Evolutionary conservation across 2,888 invertebrate genomes (phyloP).

Genomic region (Drosophila ezoana): DNA sequence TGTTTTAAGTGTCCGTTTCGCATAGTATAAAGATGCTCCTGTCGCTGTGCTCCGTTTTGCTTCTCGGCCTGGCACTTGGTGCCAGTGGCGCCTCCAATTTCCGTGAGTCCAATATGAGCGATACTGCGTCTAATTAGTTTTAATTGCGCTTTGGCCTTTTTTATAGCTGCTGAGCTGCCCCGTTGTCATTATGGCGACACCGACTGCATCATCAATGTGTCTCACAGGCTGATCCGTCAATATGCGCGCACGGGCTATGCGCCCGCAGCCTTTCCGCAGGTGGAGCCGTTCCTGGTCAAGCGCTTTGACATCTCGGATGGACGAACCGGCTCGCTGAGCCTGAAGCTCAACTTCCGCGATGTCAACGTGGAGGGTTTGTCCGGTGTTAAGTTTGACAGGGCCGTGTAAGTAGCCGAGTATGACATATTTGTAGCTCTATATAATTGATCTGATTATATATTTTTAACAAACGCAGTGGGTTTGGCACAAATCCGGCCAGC

Average conservation of each 20-base stretch:
- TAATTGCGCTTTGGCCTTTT: constrained; percentile 7
- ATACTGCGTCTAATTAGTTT: not conserved
- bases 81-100: constrained; percentile 60
- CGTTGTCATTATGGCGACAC: constrained; percentile 81
- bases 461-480: constrained; percentile 69
- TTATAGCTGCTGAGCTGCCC: constrained; percentile 79
- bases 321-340: constrained; percentile 77
- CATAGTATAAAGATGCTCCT: constrained; percentile 40
- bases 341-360: constrained; percentile 82
- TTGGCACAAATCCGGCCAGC: constrained; percentile 77
- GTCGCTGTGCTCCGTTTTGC: constrained; percentile 40
- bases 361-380: constrained; percentile 83
- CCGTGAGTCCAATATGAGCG: constrained; percentile 55
- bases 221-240: constrained; percentile 72
- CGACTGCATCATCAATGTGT: constrained; percentile 78
- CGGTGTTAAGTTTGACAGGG: constrained; percentile 77
- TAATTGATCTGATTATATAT: not conserved
- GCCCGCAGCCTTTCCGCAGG: constrained; percentile 79
- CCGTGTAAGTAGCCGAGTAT: constrained; percentile 79
- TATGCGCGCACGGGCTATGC: constrained; percentile 81
- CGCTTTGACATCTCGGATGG: constrained; percentile 82
- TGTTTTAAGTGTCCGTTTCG: constrained; percentile 1
- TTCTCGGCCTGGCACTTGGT: constrained; percentile 40
- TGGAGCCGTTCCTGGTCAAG: constrained; percentile 83
- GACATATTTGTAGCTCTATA: not conserved